Conservation (phyloP, 2,888 invertebrate species). For the Trachelus iudaicus region DNA sequence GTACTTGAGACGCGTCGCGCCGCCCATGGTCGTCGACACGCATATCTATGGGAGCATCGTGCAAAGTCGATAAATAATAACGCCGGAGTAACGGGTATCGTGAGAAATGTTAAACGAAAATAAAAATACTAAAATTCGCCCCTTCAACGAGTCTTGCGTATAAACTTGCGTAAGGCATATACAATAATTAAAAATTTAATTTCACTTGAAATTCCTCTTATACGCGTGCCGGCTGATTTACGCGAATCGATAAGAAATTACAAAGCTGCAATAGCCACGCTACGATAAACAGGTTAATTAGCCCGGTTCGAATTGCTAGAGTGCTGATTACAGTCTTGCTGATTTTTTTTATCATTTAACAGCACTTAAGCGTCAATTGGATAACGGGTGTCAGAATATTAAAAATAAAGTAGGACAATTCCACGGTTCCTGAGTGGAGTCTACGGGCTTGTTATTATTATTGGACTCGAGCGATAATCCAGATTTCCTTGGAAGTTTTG, state of each 20-base stretch:
- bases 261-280: neutral
- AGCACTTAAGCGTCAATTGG: neutral
- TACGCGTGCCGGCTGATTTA: neutral
- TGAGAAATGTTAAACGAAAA: neutral
- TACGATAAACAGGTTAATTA: neutral
- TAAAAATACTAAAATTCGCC: neutral
- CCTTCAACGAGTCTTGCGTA: too few species aligned
- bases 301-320: neutral
- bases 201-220: neutral
- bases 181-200: neutral
- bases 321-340: neutral
- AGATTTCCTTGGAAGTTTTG: too few species aligned
- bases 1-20: neutral
- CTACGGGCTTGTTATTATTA: too few species aligned
- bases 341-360: neutral
- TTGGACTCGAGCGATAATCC: too few species aligned
- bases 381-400: neutral
- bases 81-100: neutral
- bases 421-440: neutral
- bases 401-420: neutral
- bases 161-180: neutral
- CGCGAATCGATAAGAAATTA: neutral
- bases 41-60: neutral
- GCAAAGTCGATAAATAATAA: neutral
- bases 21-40: neutral